Percentiles rank a stretch among this genome's conserved stretches.
These are phyloP conservation scores for Agonopterix subpropinquella DNA, from an alignment of 2,888 invertebrate species.

Conservation along the genomic window DNA sequence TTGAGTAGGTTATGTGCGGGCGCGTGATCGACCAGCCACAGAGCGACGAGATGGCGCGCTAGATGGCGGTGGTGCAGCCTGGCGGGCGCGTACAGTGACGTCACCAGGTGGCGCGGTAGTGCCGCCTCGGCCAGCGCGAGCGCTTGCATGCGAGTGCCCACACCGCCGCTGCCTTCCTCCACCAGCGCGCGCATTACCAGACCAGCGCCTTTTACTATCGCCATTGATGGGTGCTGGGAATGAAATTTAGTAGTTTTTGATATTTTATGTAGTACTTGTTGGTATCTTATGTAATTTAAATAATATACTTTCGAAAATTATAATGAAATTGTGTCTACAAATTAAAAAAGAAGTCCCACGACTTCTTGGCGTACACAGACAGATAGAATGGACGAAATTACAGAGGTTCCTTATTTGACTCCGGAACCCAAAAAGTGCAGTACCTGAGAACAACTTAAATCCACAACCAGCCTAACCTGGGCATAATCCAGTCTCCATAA, in stretches of 20 bases:
- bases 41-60: constrained; percentile 91
- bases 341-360: too few species aligned
- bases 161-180: constrained; percentile 96
- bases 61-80: constrained; percentile 92
- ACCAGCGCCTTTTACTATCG: constrained; percentile 98
- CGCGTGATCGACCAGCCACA: constrained; percentile 97
- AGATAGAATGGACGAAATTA: too few species aligned
- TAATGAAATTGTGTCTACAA: too few species aligned
- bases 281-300: too few species aligned
- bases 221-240: constrained; percentile 93
- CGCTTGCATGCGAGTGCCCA: constrained; percentile 96
- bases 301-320: too few species aligned
- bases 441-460: too few species aligned
- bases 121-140: constrained; percentile 98
- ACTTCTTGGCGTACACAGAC: too few species aligned
- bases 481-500: too few species aligned
- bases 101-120: constrained; percentile 91
- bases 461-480: too few species aligned
- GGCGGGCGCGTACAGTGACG: constrained; percentile 92
- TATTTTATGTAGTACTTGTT: background rate
- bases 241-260: background rate
- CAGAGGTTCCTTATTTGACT: too few species aligned
- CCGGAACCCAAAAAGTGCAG: too few species aligned
- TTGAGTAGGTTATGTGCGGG: constrained; percentile 91
- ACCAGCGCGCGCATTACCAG: constrained; percentile 97